phyloP scores from a whole-genome alignment of 2,888 invertebrate genomes.

The Parnassius smintheus region DNA sequence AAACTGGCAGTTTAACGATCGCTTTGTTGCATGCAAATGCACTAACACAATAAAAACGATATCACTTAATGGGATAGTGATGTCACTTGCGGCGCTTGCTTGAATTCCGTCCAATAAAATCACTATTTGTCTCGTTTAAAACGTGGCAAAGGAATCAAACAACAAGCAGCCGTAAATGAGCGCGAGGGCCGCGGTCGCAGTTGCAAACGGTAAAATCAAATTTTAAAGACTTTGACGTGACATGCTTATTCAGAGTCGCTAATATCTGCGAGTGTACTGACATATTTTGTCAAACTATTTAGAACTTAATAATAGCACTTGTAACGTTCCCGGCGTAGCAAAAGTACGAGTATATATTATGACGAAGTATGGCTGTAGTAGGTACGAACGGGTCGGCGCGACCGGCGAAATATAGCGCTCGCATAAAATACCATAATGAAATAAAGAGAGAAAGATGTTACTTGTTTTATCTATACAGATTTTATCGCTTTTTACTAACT shows the following conservation, averaged over 20 bases:
- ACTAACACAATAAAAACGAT: constrained; percentile 18
- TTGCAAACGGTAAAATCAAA: not conserved
- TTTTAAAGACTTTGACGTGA: not conserved
- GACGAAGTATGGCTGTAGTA: no score
- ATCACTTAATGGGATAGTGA: constrained; percentile 20
- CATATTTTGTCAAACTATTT: no score
- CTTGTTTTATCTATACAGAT: no score
- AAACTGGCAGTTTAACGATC: not conserved
- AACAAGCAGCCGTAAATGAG: constrained; percentile 5
- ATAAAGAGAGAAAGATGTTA: no score
- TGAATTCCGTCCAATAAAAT: constrained; percentile 33
- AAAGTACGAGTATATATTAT: no score
- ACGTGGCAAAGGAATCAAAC: constrained; percentile 27
- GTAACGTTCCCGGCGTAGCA: no score
- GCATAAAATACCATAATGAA: no score
- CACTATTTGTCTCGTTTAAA: constrained; percentile 37
- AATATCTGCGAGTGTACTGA: no score
- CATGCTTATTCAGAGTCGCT: not conserved
- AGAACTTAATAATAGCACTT: no score
- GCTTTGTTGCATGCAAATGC: constrained; percentile 17
- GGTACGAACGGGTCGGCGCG: no score
- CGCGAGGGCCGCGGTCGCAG: not conserved
- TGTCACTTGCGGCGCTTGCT: constrained; percentile 11
- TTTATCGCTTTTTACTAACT: no score
- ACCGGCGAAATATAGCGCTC: no score